A percentile compares a stretch with the other conserved stretches of the same genome.
Evolutionary conservation across 2,113 vertebrate genomes (phyloP).

Genomic region (Meles meles): DNA sequence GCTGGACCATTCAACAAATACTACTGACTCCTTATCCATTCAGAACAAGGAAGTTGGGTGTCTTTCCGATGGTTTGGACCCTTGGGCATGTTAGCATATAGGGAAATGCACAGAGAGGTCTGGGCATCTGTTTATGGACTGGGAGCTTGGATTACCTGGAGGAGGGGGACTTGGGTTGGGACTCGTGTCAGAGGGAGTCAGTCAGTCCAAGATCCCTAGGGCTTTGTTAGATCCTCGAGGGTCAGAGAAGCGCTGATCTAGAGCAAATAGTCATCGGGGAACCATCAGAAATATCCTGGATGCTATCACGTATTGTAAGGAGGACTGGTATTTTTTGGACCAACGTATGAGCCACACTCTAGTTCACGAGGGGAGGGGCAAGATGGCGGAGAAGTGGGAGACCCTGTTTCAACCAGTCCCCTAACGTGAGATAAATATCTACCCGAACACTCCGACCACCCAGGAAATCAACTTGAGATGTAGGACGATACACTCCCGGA

Average conservation of each 20-base stretch:
- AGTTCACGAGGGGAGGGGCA: background rate
- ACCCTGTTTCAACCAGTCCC: no score
- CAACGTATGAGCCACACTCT: background rate
- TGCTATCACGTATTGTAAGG: background rate
- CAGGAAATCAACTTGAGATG: no score
- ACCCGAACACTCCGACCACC: no score
- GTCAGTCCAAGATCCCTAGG: background rate
- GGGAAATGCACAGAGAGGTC: background rate
- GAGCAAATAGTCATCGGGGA: background rate
- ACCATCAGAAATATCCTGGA: background rate
- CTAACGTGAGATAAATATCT: no score
- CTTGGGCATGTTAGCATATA: background rate
- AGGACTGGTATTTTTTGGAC: background rate
- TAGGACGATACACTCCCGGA: no score
- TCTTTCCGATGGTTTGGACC: background rate
- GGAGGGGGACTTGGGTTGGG: background rate
- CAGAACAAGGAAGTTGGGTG: background rate
- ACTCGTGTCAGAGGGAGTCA: background rate
- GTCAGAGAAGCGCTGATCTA: background rate
- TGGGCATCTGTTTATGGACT: background rate
- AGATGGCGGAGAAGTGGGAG: no score
- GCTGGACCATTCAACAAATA: background rate
- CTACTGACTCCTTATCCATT: background rate
- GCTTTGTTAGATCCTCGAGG: fast-evolving
- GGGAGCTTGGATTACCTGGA: fast-evolving